Conservation (phyloP, 2,888 invertebrate genomes). For the Apeira syringaria region DNA sequence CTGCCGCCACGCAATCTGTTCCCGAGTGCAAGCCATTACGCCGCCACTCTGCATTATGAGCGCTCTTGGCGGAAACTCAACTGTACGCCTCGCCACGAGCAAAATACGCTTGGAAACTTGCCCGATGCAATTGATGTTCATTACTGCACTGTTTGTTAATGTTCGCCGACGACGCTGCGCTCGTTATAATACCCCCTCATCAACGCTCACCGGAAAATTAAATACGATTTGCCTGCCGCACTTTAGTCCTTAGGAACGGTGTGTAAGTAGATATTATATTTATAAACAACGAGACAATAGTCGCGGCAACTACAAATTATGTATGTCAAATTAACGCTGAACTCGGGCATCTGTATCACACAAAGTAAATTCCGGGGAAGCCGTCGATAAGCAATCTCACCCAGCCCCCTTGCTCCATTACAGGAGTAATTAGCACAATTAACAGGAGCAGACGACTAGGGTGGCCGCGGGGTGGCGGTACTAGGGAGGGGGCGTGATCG, state of each 20-base stretch:
- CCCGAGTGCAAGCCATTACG: slow-evolving; percentile 48
- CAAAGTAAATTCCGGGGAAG: slow-evolving; percentile 70
- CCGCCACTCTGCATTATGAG: slow-evolving; percentile 49
- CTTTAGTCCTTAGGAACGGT: slow-evolving; percentile 1
- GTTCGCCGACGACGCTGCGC: slow-evolving; percentile 34
- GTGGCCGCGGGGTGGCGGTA: slow-evolving; percentile 34
- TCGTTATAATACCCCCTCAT: slow-evolving; percentile 28
- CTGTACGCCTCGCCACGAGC: slow-evolving; percentile 44
- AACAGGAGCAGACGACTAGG: slow-evolving; percentile 63
- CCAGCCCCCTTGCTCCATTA: slow-evolving; percentile 78
- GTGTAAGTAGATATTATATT: slow-evolving; percentile 1
- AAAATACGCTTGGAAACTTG: slow-evolving; percentile 64
- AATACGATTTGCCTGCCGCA: slow-evolving; percentile 20
- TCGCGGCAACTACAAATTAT: slow-evolving; percentile 42
- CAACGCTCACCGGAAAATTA: slow-evolving; percentile 32
- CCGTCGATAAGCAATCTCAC: slow-evolving; percentile 81
- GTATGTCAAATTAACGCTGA: slow-evolving; percentile 52
- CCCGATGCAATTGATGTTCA: slow-evolving; percentile 64
- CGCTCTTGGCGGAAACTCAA: slow-evolving; percentile 51
- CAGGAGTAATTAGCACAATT: slow-evolving; percentile 84
- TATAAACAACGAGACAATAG: slow-evolving; percentile 8
- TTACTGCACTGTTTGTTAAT: slow-evolving; percentile 56
- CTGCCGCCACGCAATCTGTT: slow-evolving; percentile 39
- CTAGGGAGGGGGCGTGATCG: slow-evolving; percentile 57
- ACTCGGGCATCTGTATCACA: slow-evolving; percentile 59